A percentile compares a stretch with the other conserved stretches of the same genome.
These are phyloP conservation scores for Trichonephila inaurata DNA, from an alignment of 1,140 invertebrate genomes.

Conservation along the genomic window DNA sequence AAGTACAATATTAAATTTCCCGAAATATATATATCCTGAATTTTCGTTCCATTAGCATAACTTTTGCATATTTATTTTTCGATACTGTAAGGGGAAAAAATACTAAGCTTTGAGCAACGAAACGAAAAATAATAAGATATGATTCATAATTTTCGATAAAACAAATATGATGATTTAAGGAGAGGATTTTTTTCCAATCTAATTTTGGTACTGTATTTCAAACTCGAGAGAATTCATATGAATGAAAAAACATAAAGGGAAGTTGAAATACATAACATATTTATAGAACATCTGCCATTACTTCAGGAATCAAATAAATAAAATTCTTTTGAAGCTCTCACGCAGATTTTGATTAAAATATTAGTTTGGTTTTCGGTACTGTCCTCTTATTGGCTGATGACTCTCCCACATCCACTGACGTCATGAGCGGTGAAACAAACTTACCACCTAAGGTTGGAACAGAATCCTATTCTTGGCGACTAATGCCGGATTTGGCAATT, in stretches of 20 bases:
- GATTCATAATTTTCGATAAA: not conserved
- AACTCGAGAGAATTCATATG: not conserved
- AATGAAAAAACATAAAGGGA: not conserved
- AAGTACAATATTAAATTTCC: too few species aligned
- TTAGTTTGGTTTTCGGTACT: conserved; percentile 25
- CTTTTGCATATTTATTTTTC: too few species aligned
- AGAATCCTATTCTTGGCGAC: not conserved
- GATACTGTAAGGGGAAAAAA: too few species aligned
- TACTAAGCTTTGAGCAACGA: not conserved
- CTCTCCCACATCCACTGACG: conserved; percentile 18
- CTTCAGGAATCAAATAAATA: not conserved
- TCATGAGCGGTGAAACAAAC: not conserved
- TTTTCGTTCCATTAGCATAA: too few species aligned
- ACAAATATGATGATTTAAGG: not conserved
- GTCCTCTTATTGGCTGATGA: not conserved
- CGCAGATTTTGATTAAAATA: conserved; percentile 25
- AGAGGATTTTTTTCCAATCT: not conserved
- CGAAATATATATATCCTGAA: too few species aligned
- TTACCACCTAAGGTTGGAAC: too few species aligned
- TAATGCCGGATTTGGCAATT: not conserved
- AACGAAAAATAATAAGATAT: not conserved
- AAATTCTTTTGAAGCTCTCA: not conserved
- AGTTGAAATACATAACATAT: not conserved
- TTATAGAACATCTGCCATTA: not conserved
- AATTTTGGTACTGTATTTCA: not conserved